Percentiles rank a stretch among this genome's conserved stretches.
Evolutionary conservation across 2,113 vertebrate species (phyloP).

Genomic region (Crotalus tigris): DNA sequence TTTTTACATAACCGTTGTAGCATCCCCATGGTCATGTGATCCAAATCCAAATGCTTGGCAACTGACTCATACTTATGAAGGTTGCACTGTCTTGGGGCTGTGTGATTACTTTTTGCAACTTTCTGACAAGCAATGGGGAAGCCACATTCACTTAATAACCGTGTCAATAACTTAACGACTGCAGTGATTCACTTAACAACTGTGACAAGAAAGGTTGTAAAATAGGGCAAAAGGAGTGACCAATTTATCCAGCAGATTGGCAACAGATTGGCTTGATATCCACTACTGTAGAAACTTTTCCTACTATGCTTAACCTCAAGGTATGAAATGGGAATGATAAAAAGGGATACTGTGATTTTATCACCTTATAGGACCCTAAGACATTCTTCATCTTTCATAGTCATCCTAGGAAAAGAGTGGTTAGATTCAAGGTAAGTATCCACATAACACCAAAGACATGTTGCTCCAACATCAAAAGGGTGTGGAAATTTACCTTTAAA

Average conservation of each 20-base stretch:
- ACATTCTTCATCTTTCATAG: not conserved
- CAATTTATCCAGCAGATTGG: constrained; percentile 4
- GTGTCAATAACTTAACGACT: too few relatives aligned
- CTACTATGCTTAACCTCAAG: constrained; percentile 21
- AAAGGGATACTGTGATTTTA: not conserved
- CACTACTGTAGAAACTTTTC: constrained; percentile 23
- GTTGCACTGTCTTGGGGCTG: too few relatives aligned
- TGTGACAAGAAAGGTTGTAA: too few relatives aligned
- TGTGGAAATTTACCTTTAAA: not conserved
- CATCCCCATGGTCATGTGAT: too few relatives aligned
- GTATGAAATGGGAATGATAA: not conserved
- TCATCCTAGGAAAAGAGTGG: not conserved
- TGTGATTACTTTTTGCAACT: too few relatives aligned
- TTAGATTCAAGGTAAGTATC: not conserved
- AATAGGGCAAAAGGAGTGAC: not conserved
- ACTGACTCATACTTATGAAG: too few relatives aligned
- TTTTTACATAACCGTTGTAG: too few relatives aligned
- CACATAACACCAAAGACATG: not conserved
- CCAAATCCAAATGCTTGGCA: too few relatives aligned
- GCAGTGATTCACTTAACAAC: too few relatives aligned
- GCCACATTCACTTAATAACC: too few relatives aligned
- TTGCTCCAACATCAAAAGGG: not conserved
- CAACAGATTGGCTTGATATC: constrained; percentile 20
- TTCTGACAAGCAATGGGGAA: too few relatives aligned
- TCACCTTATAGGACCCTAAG: not conserved